phyloP scores from a whole-genome alignment of 2,888 invertebrate species.

The Mylabris sibirica region DNA sequence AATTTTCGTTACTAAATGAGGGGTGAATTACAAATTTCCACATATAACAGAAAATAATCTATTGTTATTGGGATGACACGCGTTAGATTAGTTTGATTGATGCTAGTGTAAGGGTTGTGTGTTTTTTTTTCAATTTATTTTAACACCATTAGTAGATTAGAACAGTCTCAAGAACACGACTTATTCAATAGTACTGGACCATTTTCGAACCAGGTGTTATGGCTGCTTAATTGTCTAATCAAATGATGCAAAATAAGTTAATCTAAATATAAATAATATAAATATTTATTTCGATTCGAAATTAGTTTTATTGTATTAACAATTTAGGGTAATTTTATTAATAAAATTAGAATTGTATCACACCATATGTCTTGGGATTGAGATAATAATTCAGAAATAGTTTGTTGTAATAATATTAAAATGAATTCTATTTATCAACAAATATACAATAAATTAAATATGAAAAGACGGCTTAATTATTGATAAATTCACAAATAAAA shows the following conservation, averaged over 20 bases:
- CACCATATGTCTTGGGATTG: slow-evolving; percentile 46
- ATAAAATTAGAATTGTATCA: slow-evolving; percentile 43
- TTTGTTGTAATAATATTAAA: slow-evolving; percentile 41
- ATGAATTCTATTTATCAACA: slow-evolving; percentile 42
- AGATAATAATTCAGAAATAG: slow-evolving; percentile 49
- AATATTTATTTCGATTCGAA: slow-evolving; percentile 22
- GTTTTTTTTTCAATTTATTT: background rate
- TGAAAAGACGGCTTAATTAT: slow-evolving; percentile 41
- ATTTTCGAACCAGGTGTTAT: too few relatives aligned
- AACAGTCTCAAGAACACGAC: too few relatives aligned
- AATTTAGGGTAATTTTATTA: slow-evolving; percentile 39
- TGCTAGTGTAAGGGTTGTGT: background rate
- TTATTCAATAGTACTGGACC: too few relatives aligned
- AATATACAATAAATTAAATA: slow-evolving; percentile 39
- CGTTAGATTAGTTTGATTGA: background rate
- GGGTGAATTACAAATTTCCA: slow-evolving; percentile 2
- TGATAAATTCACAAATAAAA: slow-evolving; percentile 39
- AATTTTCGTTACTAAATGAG: background rate
- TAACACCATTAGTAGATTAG: background rate
- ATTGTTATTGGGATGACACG: background rate
- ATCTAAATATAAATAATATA: slow-evolving; percentile 18
- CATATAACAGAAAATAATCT: background rate
- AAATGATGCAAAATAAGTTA: background rate
- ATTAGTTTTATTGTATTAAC: slow-evolving; percentile 23
- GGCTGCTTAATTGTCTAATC: too few relatives aligned